These are phyloP conservation scores for Ptychochromis oligacanthus DNA, from an alignment of 2,113 vertebrate species.

Conservation along the genomic window DNA sequence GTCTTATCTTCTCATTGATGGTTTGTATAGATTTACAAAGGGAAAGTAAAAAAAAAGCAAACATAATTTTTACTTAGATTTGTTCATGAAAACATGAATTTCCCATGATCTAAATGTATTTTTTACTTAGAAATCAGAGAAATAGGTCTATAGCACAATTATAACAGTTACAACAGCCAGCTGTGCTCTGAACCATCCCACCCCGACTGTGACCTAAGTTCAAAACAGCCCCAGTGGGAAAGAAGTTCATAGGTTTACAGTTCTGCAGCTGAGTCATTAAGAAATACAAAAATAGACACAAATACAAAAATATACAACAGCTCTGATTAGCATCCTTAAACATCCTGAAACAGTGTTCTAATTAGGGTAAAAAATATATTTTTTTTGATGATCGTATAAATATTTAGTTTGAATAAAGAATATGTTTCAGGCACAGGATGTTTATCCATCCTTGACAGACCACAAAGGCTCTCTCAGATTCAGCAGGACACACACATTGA, in stretches of 20 bases:
- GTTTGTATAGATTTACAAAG: not conserved
- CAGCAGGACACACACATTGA: conserved; percentile 24
- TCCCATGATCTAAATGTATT: not conserved
- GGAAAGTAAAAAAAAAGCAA: not conserved
- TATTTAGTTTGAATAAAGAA: not conserved
- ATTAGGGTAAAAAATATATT: not conserved
- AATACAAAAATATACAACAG: conserved; percentile 1
- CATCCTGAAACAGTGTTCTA: not conserved
- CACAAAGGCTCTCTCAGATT: conserved; percentile 10
- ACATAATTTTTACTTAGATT: not conserved
- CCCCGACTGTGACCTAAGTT: conserved; percentile 31
- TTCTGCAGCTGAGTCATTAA: conserved; percentile 33
- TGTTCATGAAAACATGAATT: not conserved
- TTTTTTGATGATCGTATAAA: not conserved
- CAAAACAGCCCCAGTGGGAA: conserved; percentile 43
- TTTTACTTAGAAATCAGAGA: not conserved
- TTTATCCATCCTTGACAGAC: conserved; percentile 52
- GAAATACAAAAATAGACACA: conserved; percentile 22
- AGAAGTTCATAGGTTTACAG: conserved; percentile 7
- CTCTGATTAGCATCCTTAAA: not conserved
- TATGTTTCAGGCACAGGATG: conserved; percentile 42
- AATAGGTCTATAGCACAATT: not conserved
- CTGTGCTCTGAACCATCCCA: conserved; percentile 10
- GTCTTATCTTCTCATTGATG: not conserved
- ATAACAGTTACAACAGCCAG: conserved; percentile 24